Percentiles rank a stretch among this genome's conserved stretches.
phyloP scores from a whole-genome alignment of 2,888 invertebrate species.

The Netelia fuscicornis region DNA sequence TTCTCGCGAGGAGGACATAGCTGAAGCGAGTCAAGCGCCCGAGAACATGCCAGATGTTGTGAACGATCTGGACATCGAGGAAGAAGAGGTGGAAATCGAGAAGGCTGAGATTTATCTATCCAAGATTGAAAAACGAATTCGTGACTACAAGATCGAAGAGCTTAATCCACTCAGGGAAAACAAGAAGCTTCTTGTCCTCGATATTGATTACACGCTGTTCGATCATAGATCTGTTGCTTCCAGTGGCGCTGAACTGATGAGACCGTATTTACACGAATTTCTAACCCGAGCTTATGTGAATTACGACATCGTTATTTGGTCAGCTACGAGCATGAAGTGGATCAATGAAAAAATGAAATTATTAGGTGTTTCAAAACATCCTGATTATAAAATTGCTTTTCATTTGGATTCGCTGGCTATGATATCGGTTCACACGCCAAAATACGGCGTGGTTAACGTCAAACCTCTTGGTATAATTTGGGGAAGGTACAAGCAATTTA shows the following conservation, averaged over 20 bases:
- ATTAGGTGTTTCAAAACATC: constrained; percentile 93
- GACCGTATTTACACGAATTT: constrained; percentile 98
- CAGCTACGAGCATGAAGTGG: constrained; percentile 99
- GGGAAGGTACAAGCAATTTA: constrained; percentile 97
- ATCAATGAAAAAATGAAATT: constrained; percentile 98
- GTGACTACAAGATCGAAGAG: constrained; percentile 93
- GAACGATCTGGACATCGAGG: constrained; percentile 96
- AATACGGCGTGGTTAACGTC: constrained; percentile 96
- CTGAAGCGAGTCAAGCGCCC: constrained; percentile 92
- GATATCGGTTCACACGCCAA: constrained; percentile 96
- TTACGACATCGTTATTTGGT: constrained; percentile 99
- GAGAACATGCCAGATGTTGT: constrained; percentile 94
- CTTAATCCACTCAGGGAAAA: constrained; percentile 93
- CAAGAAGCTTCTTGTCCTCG: constrained; percentile 96
- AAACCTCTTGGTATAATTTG: constrained; percentile 98
- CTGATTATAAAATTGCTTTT: constrained; percentile 96
- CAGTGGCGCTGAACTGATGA: constrained; percentile 94
- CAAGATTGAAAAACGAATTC: constrained; percentile 93
- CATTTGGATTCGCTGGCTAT: constrained; percentile 96
- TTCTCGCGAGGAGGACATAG: constrained; percentile 96
- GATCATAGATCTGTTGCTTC: constrained; percentile 98
- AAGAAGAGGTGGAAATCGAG: constrained; percentile 91
- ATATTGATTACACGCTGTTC: constrained; percentile 98
- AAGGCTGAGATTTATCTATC: constrained; percentile 90
- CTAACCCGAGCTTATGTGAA: constrained; percentile 93